phyloP scores from a whole-genome alignment of 1,140 invertebrate genomes.

The Medauroidea extradentata region DNA sequence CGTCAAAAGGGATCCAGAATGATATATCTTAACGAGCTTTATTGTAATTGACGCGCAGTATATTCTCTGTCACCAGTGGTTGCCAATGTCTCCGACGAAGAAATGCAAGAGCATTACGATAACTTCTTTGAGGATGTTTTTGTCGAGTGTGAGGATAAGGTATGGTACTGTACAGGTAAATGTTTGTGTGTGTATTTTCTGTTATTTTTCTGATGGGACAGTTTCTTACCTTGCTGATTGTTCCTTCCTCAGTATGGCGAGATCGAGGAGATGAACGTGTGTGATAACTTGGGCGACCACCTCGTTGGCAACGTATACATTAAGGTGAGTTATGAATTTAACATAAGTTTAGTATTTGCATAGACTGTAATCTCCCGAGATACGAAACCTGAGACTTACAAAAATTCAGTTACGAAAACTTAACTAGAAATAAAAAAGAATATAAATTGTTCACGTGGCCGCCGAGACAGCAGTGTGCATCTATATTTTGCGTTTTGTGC shows the following conservation, averaged over 20 bases:
- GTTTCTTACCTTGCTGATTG: background rate
- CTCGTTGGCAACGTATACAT: conserved; percentile 98
- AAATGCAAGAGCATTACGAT: conserved; percentile 99
- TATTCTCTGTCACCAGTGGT: conserved; percentile 53
- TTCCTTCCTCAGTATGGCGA: conserved; percentile 76
- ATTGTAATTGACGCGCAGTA: no score
- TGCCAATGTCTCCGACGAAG: conserved; percentile 90
- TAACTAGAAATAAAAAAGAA: background rate
- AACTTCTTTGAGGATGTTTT: conserved; percentile 99
- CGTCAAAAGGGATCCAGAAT: background rate
- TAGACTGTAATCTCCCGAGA: no score
- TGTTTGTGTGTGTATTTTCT: background rate
- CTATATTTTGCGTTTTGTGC: background rate
- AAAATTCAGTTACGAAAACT: no score
- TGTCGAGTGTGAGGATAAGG: conserved; percentile 94
- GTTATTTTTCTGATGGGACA: no score
- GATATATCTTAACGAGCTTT: conserved; percentile 5
- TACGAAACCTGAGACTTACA: no score
- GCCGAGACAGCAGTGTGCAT: no score
- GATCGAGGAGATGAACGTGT: conserved; percentile 99
- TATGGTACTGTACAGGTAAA: conserved; percentile 54
- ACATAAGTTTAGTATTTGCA: no score
- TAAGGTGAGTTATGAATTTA: conserved; percentile 66
- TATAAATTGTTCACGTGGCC: background rate
- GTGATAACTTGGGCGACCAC: conserved; percentile 98